These are phyloP conservation scores for Corythornis leucogaster DNA, from an alignment of 2,797 vertebrate species.

Conservation along the genomic window DNA sequence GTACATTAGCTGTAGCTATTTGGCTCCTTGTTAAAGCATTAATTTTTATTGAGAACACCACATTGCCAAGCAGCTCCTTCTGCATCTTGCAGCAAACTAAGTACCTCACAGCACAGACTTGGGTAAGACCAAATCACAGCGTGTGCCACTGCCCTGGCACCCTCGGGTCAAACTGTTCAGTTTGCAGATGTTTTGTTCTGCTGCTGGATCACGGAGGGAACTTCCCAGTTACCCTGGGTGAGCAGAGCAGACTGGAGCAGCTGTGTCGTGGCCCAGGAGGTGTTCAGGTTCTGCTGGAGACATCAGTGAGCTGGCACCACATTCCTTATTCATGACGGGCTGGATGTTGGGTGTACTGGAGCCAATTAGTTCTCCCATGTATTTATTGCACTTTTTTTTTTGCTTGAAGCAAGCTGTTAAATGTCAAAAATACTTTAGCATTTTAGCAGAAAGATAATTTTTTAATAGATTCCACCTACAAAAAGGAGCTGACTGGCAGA, in stretches of 20 bases:
- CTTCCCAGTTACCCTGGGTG: conserved; percentile 16
- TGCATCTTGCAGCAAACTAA: neutral
- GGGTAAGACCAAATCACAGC: neutral
- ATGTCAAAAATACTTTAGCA: conserved; percentile 59
- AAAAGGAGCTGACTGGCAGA: conserved; percentile 66
- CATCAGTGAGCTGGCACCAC: neutral
- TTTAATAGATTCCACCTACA: conserved; percentile 71
- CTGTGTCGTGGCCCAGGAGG: neutral
- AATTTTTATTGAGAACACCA: conserved; percentile 67
- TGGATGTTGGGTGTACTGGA: conserved; percentile 10
- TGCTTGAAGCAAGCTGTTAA: conserved; percentile 64
- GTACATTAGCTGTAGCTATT: conserved; percentile 64
- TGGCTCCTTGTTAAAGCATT: conserved; percentile 51
- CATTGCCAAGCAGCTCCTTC: conserved; percentile 13
- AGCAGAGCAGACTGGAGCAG: neutral
- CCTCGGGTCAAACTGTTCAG: neutral
- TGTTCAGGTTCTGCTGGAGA: conserved; percentile 27
- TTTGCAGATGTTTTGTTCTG: conserved; percentile 16
- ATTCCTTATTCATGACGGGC: neutral
- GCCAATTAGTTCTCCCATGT: conserved; percentile 65
- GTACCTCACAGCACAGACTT: neutral
- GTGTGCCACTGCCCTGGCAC: fast-evolving
- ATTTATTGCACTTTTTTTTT: conserved; percentile 41
- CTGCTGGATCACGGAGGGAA: neutral
- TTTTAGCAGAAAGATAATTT: conserved; percentile 59